A percentile compares a stretch with the other conserved stretches of the same genome.
Evolutionary conservation across 1,140 invertebrate species (phyloP).

Genomic region (Caenorhabditis briggsae): DNA sequence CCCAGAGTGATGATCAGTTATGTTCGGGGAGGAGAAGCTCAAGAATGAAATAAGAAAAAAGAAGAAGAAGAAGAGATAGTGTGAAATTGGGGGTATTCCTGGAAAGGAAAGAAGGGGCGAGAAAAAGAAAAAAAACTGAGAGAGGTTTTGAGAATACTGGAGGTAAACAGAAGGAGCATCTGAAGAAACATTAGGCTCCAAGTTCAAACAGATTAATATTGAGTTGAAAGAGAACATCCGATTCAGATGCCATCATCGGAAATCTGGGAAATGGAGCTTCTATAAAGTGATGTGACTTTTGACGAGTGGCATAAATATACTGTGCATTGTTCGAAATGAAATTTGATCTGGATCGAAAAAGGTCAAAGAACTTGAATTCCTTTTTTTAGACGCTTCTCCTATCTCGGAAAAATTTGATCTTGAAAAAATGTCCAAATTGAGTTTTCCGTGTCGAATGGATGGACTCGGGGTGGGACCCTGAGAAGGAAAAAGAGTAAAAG

Average conservation of each 20-base stretch:
- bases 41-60: background rate
- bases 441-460: slow-evolving; percentile 14
- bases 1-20: slow-evolving; percentile 29
- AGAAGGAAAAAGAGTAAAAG: background rate
- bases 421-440: slow-evolving; percentile 49
- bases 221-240: background rate
- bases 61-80: background rate
- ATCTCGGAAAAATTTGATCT: background rate
- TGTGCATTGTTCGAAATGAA: slow-evolving; percentile 28
- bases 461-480: background rate
- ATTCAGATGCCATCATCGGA: too few relatives aligned
- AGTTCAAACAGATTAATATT: background rate
- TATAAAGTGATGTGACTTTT: slow-evolving; percentile 10
- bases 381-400: background rate
- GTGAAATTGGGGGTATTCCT: background rate
- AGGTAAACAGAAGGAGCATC: background rate
- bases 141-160: background rate
- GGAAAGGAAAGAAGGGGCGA: background rate
- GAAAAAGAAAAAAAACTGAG: background rate
- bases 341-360: slow-evolving; percentile 1
- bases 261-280: too few relatives aligned
- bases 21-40: background rate
- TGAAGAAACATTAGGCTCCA: background rate
- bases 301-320: background rate
- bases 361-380: slow-evolving; percentile 14